Evolutionary conservation across 2,888 invertebrate genomes (phyloP).

Genomic region (Nomada fabriciana): DNA sequence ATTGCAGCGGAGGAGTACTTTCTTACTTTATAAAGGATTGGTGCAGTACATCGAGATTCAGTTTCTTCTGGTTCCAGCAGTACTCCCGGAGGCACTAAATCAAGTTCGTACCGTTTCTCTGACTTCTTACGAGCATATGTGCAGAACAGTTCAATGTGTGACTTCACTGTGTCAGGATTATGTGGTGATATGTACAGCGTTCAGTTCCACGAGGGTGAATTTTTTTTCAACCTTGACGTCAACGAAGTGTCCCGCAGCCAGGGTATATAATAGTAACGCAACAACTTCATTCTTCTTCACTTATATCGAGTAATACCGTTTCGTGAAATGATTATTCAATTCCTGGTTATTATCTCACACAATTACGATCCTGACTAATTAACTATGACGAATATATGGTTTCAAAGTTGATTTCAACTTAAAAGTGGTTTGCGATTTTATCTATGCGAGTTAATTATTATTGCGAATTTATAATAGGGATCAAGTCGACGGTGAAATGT

Average conservation of each 20-base stretch:
- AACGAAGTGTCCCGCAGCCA: background rate
- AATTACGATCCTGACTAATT: too few species aligned
- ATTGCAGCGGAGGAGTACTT: slow-evolving; percentile 26
- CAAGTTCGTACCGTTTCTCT: slow-evolving; percentile 76
- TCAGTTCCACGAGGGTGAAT: background rate
- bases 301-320: background rate
- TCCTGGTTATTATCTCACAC: too few species aligned
- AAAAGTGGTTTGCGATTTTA: background rate
- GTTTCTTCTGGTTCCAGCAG: slow-evolving; percentile 52
- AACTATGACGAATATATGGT: background rate
- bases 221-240: background rate
- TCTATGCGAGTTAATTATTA: background rate
- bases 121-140: slow-evolving; percentile 38
- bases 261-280: background rate
- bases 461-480: background rate
- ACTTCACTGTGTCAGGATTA: slow-evolving; percentile 24
- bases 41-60: slow-evolving; percentile 45
- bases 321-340: too few species aligned
- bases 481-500: background rate
- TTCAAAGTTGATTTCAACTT: background rate
- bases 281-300: background rate
- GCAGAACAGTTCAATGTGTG: slow-evolving; percentile 32
- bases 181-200: slow-evolving; percentile 8
- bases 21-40: slow-evolving; percentile 56
- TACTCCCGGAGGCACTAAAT: slow-evolving; percentile 78